phyloP scores from a whole-genome alignment of 2,888 invertebrate genomes.

The Drosophila austrosaltans region DNA sequence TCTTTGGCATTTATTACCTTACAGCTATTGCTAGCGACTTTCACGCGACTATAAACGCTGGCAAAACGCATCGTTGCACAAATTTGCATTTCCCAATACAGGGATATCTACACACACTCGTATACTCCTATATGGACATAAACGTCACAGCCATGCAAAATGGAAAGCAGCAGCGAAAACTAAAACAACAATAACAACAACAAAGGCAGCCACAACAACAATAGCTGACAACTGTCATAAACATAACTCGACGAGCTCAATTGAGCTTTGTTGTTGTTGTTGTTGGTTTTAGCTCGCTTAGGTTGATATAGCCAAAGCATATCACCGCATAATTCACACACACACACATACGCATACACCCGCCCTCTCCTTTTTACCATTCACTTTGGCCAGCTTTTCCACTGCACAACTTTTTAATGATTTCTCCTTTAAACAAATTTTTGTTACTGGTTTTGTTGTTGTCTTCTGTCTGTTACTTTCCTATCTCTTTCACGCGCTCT shows the following conservation, averaged over 20 bases:
- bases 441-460: slow-evolving; percentile 47
- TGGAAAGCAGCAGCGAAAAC: slow-evolving; percentile 22
- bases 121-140: slow-evolving; percentile 28
- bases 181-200: slow-evolving; percentile 28
- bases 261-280: slow-evolving; percentile 56
- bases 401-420: slow-evolving; percentile 54
- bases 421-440: slow-evolving; percentile 70
- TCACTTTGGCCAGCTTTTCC: slow-evolving; percentile 19
- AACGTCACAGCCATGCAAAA: slow-evolving; percentile 21
- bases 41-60: slow-evolving; percentile 70
- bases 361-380: slow-evolving; percentile 14
- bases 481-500: slow-evolving; percentile 1
- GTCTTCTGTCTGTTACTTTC: slow-evolving; percentile 8
- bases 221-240: slow-evolving; percentile 31
- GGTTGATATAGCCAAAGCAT: slow-evolving; percentile 60
- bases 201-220: slow-evolving; percentile 3
- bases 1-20: slow-evolving; percentile 36
- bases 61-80: slow-evolving; percentile 75
- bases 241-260: slow-evolving; percentile 51
- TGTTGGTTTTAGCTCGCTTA: slow-evolving; percentile 49
- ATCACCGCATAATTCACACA: slow-evolving; percentile 19
- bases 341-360: slow-evolving; percentile 4
- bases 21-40: slow-evolving; percentile 51
- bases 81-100: slow-evolving; percentile 64
- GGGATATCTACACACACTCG: slow-evolving; percentile 30